A percentile compares a stretch with the other conserved stretches of the same genome.
Conservation (phyloP, 2,797 vertebrate species). For the Lepilemur septentrionalis region DNA sequence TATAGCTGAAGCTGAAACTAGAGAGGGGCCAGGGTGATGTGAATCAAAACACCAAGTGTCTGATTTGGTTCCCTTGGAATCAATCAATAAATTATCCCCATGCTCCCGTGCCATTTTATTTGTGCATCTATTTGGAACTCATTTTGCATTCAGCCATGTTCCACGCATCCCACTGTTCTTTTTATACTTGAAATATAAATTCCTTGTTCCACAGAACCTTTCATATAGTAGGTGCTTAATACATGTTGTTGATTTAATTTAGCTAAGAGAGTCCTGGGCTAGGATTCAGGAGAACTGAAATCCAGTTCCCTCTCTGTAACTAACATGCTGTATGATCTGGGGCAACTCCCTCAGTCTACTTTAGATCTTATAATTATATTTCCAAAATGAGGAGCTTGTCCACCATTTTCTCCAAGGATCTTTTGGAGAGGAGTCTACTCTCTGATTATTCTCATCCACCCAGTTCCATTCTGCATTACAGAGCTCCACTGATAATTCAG, state of each 20-base stretch:
- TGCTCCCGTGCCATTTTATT: background rate
- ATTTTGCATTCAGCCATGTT: background rate
- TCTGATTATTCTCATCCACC: background rate
- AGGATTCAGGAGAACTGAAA: background rate
- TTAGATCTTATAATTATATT: background rate
- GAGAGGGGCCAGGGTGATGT: background rate
- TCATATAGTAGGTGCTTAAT: background rate
- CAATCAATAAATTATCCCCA: background rate
- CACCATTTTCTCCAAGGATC: background rate
- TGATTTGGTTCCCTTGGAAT: background rate
- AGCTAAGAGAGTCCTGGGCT: background rate
- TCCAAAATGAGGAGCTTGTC: background rate
- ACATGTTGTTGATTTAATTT: background rate
- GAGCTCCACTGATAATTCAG: background rate
- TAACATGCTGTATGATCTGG: background rate
- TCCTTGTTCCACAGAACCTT: background rate
- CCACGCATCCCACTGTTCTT: background rate
- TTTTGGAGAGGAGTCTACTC: background rate
- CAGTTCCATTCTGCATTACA: background rate
- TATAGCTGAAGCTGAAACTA: background rate
- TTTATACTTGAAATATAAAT: background rate
- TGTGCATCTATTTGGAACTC: background rate
- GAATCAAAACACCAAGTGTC: background rate
- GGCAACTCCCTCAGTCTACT: background rate
- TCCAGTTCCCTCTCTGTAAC: background rate